Evolutionary conservation across 2,888 invertebrate genomes (phyloP), one percentile per base, ranked within the genome.

Genomic region (Clivina fossor): DNA sequence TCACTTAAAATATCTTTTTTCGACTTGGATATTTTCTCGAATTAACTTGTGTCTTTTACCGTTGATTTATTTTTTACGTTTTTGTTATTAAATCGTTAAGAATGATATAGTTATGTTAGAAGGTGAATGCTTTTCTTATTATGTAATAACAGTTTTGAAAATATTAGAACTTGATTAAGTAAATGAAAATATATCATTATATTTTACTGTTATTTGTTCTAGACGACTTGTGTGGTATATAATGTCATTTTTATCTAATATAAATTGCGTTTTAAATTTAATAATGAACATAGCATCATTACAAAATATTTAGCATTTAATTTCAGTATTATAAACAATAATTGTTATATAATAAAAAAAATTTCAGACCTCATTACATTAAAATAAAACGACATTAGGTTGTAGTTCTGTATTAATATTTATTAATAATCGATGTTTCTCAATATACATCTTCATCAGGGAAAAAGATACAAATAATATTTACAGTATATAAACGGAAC

Each of bases 51-150:
- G 40, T 40, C 40, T 38, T 38, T 38, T 38, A 18, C 8, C 15
- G 16, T 18, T 40, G 40, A 40, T 40, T 40, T 40, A 40, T 40
- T 40, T 40, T 38, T 16, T 19, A n/a, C n/a, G n/a, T n/a, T n/a
- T n/a, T n/a, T n/a, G n/a, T 38, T 11, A 3, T 30, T 30, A 30
- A 3, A 30, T 30, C 30, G 3, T 38, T 37, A 19, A 20, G 7
- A 9, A 16, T 22, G n/a, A 40, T 19, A 18, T 20, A 40, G 3
- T 19, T 13, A 40, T 40, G 19, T 7, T 4, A n/a, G 8, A 19
- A 19, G 16, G 40, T 2, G 20, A 20, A 19, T 19, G 22, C 2
- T 40, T 19, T 40, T 40, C 11, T 19, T 11, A 9, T 40, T 40
- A 40, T 40, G 4, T 40, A 40, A 40, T 40, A 9, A 40, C n/a